phyloP scores from a whole-genome alignment of 2,888 invertebrate genomes.

The Venusia cambrica region DNA sequence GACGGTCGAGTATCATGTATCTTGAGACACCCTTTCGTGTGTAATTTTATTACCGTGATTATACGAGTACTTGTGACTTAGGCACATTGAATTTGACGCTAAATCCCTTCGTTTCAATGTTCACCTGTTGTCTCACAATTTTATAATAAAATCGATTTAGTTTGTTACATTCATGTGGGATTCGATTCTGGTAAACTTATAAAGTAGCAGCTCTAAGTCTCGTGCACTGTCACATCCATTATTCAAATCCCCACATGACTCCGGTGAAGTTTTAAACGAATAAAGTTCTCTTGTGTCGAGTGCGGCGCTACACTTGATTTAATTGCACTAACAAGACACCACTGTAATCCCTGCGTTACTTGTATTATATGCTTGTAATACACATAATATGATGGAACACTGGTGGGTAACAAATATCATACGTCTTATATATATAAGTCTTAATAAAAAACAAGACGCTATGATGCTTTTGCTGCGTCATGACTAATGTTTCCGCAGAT shows the following conservation, averaged over 20 bases:
- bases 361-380: too few species aligned
- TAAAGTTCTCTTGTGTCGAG: constrained; percentile 36
- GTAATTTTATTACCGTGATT: constrained; percentile 30
- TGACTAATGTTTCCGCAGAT: too few species aligned
- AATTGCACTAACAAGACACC: constrained; percentile 59
- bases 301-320: constrained; percentile 42
- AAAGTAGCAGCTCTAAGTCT: constrained; percentile 3
- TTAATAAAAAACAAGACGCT: too few species aligned
- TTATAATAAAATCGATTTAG: not conserved
- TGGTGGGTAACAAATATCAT: constrained; percentile 29
- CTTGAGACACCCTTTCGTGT: constrained; percentile 38
- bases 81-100: constrained; percentile 24
- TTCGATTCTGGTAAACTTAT: constrained; percentile 4
- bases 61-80: constrained; percentile 22
- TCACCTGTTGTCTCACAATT: constrained; percentile 14
- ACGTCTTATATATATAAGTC: too few species aligned
- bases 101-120: constrained; percentile 10
- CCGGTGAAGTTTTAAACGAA: constrained; percentile 39
- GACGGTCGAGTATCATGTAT: constrained; percentile 36
- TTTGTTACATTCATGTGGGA: constrained; percentile 2
- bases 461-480: too few species aligned
- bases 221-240: constrained; percentile 20
- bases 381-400: constrained; percentile 47
- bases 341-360: constrained; percentile 47
- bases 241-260: constrained; percentile 28